Evolutionary conservation across 2,888 invertebrate genomes (phyloP).

Genomic region (Leptopilina drosophilae): DNA sequence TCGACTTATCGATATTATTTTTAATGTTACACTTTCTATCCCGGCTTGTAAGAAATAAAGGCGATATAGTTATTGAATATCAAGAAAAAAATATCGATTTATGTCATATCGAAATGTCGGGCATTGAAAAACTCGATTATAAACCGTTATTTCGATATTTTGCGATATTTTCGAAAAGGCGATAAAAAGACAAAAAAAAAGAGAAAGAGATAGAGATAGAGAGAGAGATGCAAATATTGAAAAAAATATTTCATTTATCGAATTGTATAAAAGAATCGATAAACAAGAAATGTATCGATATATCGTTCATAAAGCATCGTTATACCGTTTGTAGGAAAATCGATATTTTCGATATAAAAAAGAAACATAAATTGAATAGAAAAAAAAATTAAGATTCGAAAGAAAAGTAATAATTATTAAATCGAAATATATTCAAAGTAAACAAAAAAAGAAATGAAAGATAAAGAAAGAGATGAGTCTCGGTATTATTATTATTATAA

Average conservation of each 20-base stretch:
- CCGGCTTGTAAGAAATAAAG: neutral
- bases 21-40: neutral
- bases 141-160: conserved; percentile 11
- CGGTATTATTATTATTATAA: conserved; percentile 23
- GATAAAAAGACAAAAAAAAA: too few relatives aligned
- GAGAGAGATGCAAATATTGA: neutral
- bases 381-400: neutral
- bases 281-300: neutral
- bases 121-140: neutral
- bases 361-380: neutral
- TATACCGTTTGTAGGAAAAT: neutral
- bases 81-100: conserved; percentile 2
- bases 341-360: conserved; percentile 7
- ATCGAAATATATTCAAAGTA: neutral
- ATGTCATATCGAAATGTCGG: neutral
- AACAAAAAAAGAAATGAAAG: too few relatives aligned
- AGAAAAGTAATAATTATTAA: neutral
- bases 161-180: neutral
- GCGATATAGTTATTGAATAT: neutral
- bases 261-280: neutral
- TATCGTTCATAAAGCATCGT: neutral
- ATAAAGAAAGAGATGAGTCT: conserved; percentile 46
- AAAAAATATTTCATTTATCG: neutral
- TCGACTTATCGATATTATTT: too few relatives aligned
- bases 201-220: neutral